phyloP scores from a whole-genome alignment of 2,888 invertebrate species.

The Amiota communis region DNA sequence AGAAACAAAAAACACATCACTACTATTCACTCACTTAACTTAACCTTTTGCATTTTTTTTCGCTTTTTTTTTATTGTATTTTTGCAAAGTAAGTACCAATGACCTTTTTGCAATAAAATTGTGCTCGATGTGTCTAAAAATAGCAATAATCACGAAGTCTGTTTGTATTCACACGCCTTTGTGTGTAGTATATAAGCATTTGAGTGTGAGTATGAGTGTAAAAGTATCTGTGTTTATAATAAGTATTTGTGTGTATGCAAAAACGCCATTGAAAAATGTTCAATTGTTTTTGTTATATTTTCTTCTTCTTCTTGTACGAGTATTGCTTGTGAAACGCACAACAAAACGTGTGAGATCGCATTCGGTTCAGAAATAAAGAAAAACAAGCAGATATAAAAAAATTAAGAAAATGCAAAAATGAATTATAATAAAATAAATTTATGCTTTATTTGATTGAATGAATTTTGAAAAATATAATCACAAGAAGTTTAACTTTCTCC shows the following conservation, averaged over 20 bases:
- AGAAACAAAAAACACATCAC: no score
- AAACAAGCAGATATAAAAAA: background rate
- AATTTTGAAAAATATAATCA: no score
- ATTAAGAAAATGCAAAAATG: background rate
- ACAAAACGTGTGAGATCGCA: conserved; percentile 19
- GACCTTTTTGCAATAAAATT: conserved; percentile 8
- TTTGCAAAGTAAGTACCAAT: conserved; percentile 1
- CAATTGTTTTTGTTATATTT: background rate
- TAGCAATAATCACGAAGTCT: conserved; percentile 12
- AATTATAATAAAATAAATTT: conserved; percentile 4
- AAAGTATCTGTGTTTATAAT: no score
- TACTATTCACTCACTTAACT: background rate
- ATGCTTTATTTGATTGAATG: no score
- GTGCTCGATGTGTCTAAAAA: background rate
- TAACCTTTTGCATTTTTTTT: background rate
- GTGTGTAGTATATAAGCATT: no score
- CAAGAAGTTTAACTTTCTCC: no score
- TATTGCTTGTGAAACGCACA: background rate
- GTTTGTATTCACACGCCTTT: no score
- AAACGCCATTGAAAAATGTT: conserved; percentile 18
- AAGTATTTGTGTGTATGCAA: background rate
- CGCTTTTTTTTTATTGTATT: background rate
- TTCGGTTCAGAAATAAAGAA: background rate
- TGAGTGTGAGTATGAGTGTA: no score
- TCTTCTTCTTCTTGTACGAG: no score